Evolutionary conservation across 2,888 invertebrate species (phyloP).

Genomic region (Ligdia adustata): DNA sequence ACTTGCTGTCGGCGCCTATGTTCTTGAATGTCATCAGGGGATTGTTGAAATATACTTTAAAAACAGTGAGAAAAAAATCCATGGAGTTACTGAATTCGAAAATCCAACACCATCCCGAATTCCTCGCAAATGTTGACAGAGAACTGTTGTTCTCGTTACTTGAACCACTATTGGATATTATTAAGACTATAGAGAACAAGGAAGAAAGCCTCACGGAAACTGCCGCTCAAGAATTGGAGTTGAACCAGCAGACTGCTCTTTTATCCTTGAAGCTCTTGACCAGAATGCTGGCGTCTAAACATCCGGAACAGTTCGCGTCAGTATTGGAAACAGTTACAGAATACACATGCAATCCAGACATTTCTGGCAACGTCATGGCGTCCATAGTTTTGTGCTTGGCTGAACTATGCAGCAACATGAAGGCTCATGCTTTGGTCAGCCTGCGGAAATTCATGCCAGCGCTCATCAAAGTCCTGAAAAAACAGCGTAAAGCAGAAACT

Average conservation of each 20-base stretch:
- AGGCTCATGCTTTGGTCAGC: slow-evolving; percentile 89
- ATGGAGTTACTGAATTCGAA: slow-evolving; percentile 94
- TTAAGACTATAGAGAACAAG: slow-evolving; percentile 77
- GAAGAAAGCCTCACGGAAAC: slow-evolving; percentile 55
- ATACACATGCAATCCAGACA: slow-evolving; percentile 78
- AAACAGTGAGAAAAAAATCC: slow-evolving; percentile 90
- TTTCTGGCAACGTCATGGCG: slow-evolving; percentile 87
- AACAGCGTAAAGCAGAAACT: slow-evolving; percentile 83
- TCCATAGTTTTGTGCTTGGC: slow-evolving; percentile 90
- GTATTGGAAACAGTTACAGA: slow-evolving; percentile 88
- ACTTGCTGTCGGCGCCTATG: slow-evolving; percentile 90
- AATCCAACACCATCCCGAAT: slow-evolving; percentile 87
- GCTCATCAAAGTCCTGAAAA: slow-evolving; percentile 86
- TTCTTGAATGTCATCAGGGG: slow-evolving; percentile 91
- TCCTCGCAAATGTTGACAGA: slow-evolving; percentile 81
- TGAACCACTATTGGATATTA: slow-evolving; percentile 84
- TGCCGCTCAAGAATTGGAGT: slow-evolving; percentile 83
- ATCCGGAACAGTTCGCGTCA: slow-evolving; percentile 88
- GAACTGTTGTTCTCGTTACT: slow-evolving; percentile 84
- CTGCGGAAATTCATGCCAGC: slow-evolving; percentile 92
- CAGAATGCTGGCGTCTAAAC: slow-evolving; percentile 86
- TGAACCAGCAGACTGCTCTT: slow-evolving; percentile 92
- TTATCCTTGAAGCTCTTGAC: slow-evolving; percentile 93
- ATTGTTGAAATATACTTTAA: slow-evolving; percentile 87
- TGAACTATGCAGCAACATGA: slow-evolving; percentile 90